phyloP scores from a whole-genome alignment of 2,797 vertebrate genomes.

The Peromyscus nudipes region DNA sequence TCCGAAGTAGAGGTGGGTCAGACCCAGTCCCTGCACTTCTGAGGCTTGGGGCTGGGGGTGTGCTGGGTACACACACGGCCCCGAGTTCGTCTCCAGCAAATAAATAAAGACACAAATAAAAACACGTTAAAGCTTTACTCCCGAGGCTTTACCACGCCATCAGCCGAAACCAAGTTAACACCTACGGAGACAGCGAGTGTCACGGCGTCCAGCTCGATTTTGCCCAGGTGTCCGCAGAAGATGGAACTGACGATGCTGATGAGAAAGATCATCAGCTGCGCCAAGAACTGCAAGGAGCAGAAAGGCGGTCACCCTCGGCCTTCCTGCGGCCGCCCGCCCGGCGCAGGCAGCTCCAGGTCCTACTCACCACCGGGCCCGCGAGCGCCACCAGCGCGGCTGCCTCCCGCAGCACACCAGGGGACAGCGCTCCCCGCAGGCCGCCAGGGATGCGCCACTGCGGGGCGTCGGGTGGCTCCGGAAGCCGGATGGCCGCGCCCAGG shows the following conservation, averaged over 20 bases:
- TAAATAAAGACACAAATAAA: not conserved
- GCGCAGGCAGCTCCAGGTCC: no score
- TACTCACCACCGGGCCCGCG: constrained; percentile 85
- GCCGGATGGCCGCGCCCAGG: not conserved
- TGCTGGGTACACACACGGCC: no score
- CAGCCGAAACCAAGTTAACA: constrained; percentile 1
- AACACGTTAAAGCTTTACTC: not conserved
- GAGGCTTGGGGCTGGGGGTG: not conserved
- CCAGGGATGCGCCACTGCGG: not conserved
- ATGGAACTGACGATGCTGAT: constrained; percentile 92
- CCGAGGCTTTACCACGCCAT: not conserved
- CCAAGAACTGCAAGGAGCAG: constrained; percentile 87
- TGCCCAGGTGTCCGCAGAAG: constrained; percentile 95
- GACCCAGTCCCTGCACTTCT: not conserved
- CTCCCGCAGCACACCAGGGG: constrained; percentile 61
- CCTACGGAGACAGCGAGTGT: constrained; percentile 91
- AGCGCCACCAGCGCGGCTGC: constrained; percentile 77
- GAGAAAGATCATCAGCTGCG: constrained; percentile 90
- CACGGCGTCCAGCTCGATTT: constrained; percentile 91
- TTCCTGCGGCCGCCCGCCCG: not conserved
- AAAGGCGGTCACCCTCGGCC: not conserved
- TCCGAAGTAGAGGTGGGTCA: not conserved
- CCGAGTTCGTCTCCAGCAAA: not conserved
- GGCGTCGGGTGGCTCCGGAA: not conserved
- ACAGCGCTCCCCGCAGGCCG: constrained; percentile 58